phyloP scores from a whole-genome alignment of 2,888 invertebrate genomes.

The Capitulum mitella region DNA sequence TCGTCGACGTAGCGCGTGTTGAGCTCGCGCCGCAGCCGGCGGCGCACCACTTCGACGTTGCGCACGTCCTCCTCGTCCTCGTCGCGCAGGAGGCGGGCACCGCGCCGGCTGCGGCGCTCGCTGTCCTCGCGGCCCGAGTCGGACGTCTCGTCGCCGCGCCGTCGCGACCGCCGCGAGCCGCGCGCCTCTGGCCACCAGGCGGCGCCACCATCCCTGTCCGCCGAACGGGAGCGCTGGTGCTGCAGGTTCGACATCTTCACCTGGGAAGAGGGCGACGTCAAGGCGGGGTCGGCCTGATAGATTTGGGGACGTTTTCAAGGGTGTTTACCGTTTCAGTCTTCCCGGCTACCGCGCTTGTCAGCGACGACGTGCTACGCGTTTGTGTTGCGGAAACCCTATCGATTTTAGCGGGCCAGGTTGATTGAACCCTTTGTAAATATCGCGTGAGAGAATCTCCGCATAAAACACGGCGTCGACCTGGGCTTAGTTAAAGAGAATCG shows the following conservation, averaged over 20 bases:
- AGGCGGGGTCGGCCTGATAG: neutral
- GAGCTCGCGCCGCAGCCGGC: slow-evolving; percentile 12
- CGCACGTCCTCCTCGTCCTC: neutral
- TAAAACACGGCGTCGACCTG: no score
- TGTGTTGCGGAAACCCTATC: no score
- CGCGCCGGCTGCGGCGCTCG: neutral
- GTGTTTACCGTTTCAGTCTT: no score
- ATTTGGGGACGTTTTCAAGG: no score
- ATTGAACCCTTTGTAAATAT: neutral
- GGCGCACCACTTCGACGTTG: slow-evolving; percentile 9
- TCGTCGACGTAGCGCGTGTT: slow-evolving; percentile 14
- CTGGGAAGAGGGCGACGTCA: neutral
- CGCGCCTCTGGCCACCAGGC: neutral
- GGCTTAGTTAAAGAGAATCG: no score
- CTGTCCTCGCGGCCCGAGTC: slow-evolving; percentile 17
- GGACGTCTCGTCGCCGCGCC: neutral
- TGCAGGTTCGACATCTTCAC: neutral
- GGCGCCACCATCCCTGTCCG: neutral
- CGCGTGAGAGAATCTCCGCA: neutral
- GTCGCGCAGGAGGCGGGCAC: neutral
- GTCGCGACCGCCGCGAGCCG: neutral
- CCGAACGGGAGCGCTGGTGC: neutral
- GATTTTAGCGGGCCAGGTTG: no score
- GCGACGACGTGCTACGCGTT: no score
- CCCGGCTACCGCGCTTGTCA: no score